Evolutionary conservation across 2,113 vertebrate genomes (phyloP).

Genomic region (Enhydra lutris): DNA sequence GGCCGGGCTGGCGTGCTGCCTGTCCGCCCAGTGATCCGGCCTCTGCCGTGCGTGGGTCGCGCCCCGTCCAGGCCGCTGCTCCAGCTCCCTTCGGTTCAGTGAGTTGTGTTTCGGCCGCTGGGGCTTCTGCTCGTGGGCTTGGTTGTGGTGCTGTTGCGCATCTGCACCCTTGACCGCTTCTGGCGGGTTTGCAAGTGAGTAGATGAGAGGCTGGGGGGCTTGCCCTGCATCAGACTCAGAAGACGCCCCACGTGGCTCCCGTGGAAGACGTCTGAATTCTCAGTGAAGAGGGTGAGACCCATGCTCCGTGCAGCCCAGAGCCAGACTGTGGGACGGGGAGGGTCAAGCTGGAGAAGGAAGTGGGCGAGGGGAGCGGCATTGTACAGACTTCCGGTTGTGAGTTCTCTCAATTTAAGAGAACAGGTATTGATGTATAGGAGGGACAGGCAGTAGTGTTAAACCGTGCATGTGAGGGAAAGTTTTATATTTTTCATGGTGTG

Average conservation of each 20-base stretch:
- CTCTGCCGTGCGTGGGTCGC: neutral
- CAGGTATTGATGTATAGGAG: neutral
- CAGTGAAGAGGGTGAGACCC: neutral
- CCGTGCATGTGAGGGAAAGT: neutral
- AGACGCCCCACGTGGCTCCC: neutral
- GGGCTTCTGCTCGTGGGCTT: neutral
- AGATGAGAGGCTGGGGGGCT: neutral
- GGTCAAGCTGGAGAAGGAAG: neutral
- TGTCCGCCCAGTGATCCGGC: accelerated
- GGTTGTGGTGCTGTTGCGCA: accelerated
- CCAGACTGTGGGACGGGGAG: accelerated
- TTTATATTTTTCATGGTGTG: neutral
- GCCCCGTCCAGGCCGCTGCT: neutral
- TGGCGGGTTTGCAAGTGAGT: neutral
- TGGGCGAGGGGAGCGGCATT: neutral
- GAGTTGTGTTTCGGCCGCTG: neutral
- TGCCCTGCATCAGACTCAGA: accelerated
- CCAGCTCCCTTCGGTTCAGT: neutral
- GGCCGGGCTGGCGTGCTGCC: accelerated
- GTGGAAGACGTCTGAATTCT: neutral
- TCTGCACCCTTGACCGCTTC: neutral
- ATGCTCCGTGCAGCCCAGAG: accelerated
- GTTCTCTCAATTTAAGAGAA: neutral
- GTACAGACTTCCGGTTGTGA: neutral
- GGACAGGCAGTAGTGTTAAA: neutral